A percentile compares a stretch with the other conserved stretches of the same genome.
Conservation (phyloP, 2,797 vertebrate species). For the Octomys mimax region DNA sequence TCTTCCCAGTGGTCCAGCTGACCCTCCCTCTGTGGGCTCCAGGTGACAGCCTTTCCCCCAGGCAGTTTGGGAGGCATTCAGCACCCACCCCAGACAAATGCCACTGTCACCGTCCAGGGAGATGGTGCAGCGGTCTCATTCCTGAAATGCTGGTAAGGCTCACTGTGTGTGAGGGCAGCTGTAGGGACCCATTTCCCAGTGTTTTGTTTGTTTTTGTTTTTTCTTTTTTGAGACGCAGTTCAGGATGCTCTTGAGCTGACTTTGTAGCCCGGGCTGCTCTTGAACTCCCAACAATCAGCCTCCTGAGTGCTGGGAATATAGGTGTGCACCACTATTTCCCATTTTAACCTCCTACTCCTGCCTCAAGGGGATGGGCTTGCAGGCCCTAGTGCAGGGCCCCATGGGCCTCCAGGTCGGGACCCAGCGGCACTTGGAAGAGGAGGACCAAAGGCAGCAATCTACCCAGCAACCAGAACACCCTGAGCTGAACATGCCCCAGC, state of each 20-base stretch:
- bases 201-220: too few relatives aligned
- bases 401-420: neutral
- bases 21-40: neutral
- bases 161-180: neutral
- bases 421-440: accelerated
- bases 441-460: neutral
- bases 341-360: neutral
- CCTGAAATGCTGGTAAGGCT: neutral
- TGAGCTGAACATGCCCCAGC: neutral
- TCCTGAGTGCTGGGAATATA: too few relatives aligned
- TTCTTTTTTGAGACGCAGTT: too few relatives aligned
- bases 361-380: neutral
- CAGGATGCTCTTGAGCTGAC: too few relatives aligned
- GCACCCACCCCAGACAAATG: neutral
- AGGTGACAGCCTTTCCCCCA: neutral
- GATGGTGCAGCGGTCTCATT: accelerated
- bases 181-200: neutral
- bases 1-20: neutral
- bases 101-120: neutral
- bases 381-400: too few relatives aligned
- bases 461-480: neutral
- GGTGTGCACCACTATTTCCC: neutral
- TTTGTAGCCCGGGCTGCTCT: too few relatives aligned
- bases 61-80: neutral
- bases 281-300: too few relatives aligned